phyloP scores from a whole-genome alignment of 2,888 invertebrate species.

The Spatulosminthurus flaviceps region DNA sequence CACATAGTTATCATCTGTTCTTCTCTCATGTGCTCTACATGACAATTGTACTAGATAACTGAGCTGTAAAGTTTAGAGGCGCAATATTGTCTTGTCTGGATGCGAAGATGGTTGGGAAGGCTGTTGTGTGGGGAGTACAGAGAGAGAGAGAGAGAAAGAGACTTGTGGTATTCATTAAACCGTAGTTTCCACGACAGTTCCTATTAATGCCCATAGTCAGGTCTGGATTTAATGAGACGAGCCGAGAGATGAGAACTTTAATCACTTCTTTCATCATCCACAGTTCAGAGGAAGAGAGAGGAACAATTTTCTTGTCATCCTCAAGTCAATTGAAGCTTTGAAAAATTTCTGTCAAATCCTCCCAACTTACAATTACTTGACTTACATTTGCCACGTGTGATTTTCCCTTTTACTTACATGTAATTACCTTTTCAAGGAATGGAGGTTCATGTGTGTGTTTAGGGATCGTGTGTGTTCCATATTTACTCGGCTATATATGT shows the following conservation, averaged over 20 bases:
- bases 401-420: too few species aligned
- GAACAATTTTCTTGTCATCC: not conserved
- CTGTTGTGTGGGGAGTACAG: too few species aligned
- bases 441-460: too few species aligned
- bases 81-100: too few species aligned
- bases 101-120: too few species aligned
- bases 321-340: not conserved
- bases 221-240: conserved; percentile 24
- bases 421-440: too few species aligned
- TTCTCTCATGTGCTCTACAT: too few species aligned
- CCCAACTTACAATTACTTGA: not conserved
- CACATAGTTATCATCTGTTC: too few species aligned
- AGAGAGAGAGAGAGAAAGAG: not conserved
- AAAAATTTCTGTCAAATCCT: not conserved
- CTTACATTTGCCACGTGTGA: not conserved
- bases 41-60: too few species aligned
- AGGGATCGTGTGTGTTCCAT: too few species aligned
- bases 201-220: not conserved
- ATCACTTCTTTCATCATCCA: conserved; percentile 14
- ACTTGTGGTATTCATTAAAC: not conserved
- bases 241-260: conserved; percentile 15
- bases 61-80: too few species aligned
- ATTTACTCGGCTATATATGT: too few species aligned
- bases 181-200: not conserved
- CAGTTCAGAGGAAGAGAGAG: not conserved